Conservation (phyloP, 2,888 invertebrate genomes). For the Pyrochroa serraticornis region DNA sequence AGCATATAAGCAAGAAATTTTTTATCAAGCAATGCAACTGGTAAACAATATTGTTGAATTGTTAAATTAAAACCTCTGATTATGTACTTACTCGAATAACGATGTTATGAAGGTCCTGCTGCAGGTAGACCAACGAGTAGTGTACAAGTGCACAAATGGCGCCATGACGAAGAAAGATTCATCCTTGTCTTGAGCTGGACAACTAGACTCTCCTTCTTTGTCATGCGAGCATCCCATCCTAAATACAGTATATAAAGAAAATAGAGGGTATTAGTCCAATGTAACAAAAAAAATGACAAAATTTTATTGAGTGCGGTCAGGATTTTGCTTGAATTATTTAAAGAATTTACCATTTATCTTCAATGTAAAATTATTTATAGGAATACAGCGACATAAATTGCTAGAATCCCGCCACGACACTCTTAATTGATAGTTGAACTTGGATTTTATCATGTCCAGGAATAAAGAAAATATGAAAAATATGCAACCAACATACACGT, state of each 20-base stretch:
- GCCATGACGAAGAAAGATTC: conserved; percentile 66
- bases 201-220: conserved; percentile 53
- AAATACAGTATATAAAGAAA: neutral
- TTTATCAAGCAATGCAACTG: too few species aligned
- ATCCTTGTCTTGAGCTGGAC: conserved; percentile 56
- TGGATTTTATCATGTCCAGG: too few species aligned
- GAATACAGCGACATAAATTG: too few species aligned
- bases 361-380: too few species aligned
- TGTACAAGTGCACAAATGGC: conserved; percentile 61
- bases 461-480: conserved; percentile 7
- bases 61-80: too few species aligned
- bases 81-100: conserved; percentile 63
- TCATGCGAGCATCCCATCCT: conserved; percentile 60
- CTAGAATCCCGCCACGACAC: too few species aligned
- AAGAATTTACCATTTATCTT: too few species aligned
- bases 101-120: conserved; percentile 63
- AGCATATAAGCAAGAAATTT: too few species aligned
- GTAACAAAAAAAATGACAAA: conserved; percentile 12
- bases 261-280: neutral
- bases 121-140: conserved; percentile 65
- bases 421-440: too few species aligned
- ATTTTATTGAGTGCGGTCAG: too few species aligned
- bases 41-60: too few species aligned
- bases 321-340: too few species aligned
- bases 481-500: conserved; percentile 62